Percentiles rank a stretch among this genome's conserved stretches.
Conservation (phyloP, 2,797 vertebrate genomes). For the Columba guinea region DNA sequence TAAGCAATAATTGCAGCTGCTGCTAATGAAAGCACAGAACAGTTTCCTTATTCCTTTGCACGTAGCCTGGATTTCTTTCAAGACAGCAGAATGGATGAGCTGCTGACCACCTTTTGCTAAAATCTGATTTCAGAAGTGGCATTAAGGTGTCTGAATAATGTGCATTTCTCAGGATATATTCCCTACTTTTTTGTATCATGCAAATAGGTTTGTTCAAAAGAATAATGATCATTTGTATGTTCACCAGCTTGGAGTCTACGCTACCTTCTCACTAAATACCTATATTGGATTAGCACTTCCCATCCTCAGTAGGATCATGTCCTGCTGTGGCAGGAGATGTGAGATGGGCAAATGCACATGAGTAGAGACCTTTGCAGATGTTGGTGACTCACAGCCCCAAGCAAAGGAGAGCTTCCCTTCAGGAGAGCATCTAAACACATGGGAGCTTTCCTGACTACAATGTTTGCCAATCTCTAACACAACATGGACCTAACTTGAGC, state of each 20-base stretch:
- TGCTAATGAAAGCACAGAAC: constrained; percentile 37
- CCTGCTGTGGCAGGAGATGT: background rate
- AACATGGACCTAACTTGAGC: background rate
- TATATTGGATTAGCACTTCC: background rate
- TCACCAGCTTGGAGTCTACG: background rate
- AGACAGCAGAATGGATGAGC: background rate
- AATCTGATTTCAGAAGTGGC: background rate
- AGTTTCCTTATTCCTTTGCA: background rate
- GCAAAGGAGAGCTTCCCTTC: background rate
- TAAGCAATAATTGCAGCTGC: constrained; percentile 43
- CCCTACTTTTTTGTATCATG: background rate
- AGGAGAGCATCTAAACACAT: background rate
- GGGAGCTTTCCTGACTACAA: background rate
- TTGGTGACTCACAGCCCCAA: background rate
- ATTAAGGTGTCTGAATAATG: background rate
- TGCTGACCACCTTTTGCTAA: background rate
- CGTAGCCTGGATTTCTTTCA: background rate
- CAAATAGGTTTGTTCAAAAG: background rate
- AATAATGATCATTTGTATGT: background rate
- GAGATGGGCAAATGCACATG: accelerated
- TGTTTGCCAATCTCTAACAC: background rate
- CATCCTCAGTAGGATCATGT: background rate
- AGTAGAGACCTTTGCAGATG: background rate
- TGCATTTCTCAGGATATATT: background rate
- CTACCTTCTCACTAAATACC: background rate